Conservation (phyloP, 2,797 vertebrate species). For the Scyliorhinus canicula region DNA sequence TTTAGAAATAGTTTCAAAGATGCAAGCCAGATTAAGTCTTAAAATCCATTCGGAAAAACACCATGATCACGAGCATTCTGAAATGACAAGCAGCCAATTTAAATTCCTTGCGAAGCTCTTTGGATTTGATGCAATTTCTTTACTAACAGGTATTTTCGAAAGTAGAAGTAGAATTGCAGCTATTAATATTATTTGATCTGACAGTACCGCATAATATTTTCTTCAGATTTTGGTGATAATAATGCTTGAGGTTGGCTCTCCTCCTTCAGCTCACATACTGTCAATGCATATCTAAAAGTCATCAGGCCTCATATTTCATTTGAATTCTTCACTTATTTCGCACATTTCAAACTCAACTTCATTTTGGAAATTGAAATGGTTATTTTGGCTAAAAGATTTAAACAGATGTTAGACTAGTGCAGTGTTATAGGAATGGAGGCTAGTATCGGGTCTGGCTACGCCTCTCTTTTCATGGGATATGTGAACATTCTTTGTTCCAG, state of each 20-base stretch:
- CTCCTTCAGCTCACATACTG: neutral
- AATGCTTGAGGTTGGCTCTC: neutral
- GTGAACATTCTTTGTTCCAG: neutral
- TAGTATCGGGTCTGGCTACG: neutral
- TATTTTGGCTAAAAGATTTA: neutral
- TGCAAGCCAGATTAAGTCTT: neutral
- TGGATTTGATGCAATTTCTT: conserved; percentile 12
- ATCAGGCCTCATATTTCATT: no score
- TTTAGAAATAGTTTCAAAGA: neutral
- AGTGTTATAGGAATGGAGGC: neutral
- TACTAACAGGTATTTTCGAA: neutral
- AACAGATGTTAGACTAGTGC: neutral
- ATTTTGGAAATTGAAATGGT: neutral
- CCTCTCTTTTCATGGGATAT: neutral
- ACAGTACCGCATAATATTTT: neutral
- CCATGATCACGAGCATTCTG: neutral
- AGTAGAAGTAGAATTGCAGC: neutral
- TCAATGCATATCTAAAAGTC: no score
- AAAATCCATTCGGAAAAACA: conserved; percentile 2
- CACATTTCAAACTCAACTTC: neutral
- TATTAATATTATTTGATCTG: neutral
- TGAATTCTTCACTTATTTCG: neutral
- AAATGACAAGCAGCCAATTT: neutral
- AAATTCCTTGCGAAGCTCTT: neutral
- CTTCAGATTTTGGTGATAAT: neutral